Evolutionary conservation across 2,797 vertebrate genomes (phyloP).

Genomic region (Poecilia gillii): DNA sequence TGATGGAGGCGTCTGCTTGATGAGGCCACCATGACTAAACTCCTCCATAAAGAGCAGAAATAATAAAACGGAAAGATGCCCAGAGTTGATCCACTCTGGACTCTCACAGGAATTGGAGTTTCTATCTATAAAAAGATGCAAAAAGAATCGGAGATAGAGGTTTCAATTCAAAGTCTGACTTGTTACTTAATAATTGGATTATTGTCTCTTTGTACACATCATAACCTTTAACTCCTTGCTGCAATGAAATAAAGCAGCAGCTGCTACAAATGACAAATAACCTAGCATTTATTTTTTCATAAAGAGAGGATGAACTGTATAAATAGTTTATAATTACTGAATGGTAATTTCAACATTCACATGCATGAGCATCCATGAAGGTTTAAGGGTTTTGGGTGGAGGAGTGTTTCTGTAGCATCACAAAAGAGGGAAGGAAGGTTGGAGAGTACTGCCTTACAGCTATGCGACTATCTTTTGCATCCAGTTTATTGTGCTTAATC

Average conservation of each 20-base stretch:
- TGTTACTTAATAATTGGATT: background rate
- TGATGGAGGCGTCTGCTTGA: background rate
- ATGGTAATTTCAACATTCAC: background rate
- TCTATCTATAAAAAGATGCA: background rate
- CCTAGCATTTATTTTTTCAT: background rate
- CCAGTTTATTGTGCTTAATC: constrained; percentile 30
- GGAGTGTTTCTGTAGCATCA: background rate
- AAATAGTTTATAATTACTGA: background rate
- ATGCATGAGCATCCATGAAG: background rate
- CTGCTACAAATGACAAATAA: background rate
- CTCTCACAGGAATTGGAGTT: background rate
- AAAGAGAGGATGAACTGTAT: background rate
- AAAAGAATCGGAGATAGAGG: background rate
- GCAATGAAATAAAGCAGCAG: background rate
- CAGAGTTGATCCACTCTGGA: background rate
- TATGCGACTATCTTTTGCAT: background rate
- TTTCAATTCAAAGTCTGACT: background rate
- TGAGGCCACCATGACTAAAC: background rate
- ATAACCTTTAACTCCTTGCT: background rate
- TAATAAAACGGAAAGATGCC: background rate
- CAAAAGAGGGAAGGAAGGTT: background rate
- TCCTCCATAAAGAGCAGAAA: background rate
- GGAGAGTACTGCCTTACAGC: background rate
- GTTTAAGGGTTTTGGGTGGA: background rate
- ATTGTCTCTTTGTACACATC: background rate